Base-by-base conservation (phyloP, 2,888 invertebrate species). In the Microctonus hyperodae region DNA sequence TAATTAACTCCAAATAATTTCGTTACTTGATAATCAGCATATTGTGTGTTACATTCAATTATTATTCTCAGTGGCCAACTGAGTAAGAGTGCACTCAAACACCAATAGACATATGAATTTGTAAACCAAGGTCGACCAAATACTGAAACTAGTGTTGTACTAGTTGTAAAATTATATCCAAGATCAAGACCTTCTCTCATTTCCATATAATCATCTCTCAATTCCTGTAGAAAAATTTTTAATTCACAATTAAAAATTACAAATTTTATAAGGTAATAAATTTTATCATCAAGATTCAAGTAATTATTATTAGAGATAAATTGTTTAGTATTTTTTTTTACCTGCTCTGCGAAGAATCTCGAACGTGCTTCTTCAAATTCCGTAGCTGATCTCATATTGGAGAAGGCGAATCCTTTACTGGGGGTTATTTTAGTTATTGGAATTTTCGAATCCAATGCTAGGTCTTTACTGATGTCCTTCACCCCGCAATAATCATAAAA, bases 201-300 rank as follows among this genome's bases (percentile, higher is more conserved):
- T 84, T 94, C 93, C 91, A 93, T 91, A 82, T 93, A 94, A 82
- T 94, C 93, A 78, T 94, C 94, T 66, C 90, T 88, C 23, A 91
- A 85, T 81, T 93, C 93, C 83, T 83, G 23, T 48, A 3, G 6
- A 59, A 37, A 37, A 20, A 33, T 50, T 48, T n/a, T 50, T n/a
- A n/a, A n/a, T n/a, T n/a, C n/a, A n/a, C n/a, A n/a, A n/a, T n/a
- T n/a, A 28, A 28, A 28, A 28, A 28, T 7, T 31, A 25, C 1
- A 25, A 50, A 13, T 3, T 31, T 33, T 13, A 51, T 11, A 7
- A 28, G 3, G 28, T 5, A 5, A 28, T 28, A 7, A 28, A 28
- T 28, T 28, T 28, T 5, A 28, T 28, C 7, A 5, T 28, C 28
- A 28, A 7, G 5, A 3, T 28, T 28, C 7, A 28, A 3, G 3